phyloP scores from a whole-genome alignment of 1,140 invertebrate genomes.

The Parasteatoda tepidariorum region DNA sequence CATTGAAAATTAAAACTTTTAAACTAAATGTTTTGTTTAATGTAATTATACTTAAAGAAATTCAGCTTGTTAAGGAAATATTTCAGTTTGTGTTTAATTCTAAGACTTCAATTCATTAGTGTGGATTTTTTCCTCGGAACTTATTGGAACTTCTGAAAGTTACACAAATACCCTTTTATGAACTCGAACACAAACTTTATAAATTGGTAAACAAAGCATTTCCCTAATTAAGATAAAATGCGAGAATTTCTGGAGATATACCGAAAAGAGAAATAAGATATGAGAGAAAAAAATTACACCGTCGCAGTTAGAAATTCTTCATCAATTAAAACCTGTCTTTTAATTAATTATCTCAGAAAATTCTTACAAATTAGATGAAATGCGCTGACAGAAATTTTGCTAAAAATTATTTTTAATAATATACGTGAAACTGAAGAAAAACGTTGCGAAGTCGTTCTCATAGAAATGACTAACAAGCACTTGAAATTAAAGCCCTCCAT shows the following conservation, averaged over 20 bases:
- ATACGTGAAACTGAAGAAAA: slow-evolving; percentile 18
- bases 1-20: too few species aligned
- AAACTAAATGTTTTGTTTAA: too few species aligned
- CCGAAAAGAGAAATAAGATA: neutral
- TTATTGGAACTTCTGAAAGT: too few species aligned
- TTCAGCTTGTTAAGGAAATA: too few species aligned
- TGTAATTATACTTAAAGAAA: too few species aligned
- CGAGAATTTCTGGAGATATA: neutral
- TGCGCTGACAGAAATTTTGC: neutral
- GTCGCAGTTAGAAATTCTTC: neutral
- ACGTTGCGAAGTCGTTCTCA: slow-evolving; percentile 27
- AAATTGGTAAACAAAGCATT: slow-evolving; percentile 27
- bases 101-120: too few species aligned
- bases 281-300: neutral
- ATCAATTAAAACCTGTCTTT: slow-evolving; percentile 49
- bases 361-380: slow-evolving; percentile 40
- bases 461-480: slow-evolving; percentile 52
- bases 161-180: too few species aligned
- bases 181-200: too few species aligned
- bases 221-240: slow-evolving; percentile 28
- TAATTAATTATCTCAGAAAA: slow-evolving; percentile 55
- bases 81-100: too few species aligned
- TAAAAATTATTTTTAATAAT: slow-evolving; percentile 24
- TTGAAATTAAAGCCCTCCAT: slow-evolving; percentile 39
- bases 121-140: too few species aligned